A percentile compares a stretch with the other conserved stretches of the same genome.
These are phyloP conservation scores for Dicycla oo DNA, from an alignment of 2,888 invertebrate genomes.

Conservation along the genomic window DNA sequence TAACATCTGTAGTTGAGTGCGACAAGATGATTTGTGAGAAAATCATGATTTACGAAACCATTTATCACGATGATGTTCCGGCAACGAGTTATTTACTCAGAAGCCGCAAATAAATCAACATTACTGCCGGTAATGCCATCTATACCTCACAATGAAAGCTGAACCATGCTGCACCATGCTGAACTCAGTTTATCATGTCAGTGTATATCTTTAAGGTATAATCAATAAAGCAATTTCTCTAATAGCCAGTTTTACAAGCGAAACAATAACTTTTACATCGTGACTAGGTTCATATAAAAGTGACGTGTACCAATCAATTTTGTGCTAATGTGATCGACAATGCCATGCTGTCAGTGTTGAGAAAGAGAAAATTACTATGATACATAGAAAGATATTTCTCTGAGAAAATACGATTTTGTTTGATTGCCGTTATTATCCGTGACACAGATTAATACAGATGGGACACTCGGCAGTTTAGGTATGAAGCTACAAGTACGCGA, in stretches of 20 bases:
- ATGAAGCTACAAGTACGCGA: too few species aligned
- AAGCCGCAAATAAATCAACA: conserved; percentile 52
- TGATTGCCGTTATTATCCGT: conserved; percentile 69
- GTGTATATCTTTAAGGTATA: conserved; percentile 22
- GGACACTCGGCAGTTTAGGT: too few species aligned
- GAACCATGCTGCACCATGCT: conserved; percentile 22
- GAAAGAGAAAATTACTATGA: conserved; percentile 72
- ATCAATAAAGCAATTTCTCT: conserved; percentile 53
- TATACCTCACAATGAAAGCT: conserved; percentile 38
- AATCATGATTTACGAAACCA: conserved; percentile 42
- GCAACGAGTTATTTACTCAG: conserved; percentile 43
- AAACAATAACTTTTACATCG: conserved; percentile 50
- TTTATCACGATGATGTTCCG: conserved; percentile 53
- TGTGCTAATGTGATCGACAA: conserved; percentile 54
- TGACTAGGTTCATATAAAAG: conserved; percentile 52
- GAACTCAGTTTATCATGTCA: conserved; percentile 36
- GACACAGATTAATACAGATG: too few species aligned
- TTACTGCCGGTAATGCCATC: conserved; percentile 37
- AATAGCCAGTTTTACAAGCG: conserved; percentile 52
- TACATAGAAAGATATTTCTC: conserved; percentile 65
- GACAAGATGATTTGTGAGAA: conserved; percentile 15
- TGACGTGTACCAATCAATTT: conserved; percentile 40
- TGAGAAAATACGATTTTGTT: conserved; percentile 64
- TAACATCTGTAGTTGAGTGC: neutral
- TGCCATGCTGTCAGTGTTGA: conserved; percentile 67